Base-by-base conservation (phyloP, 2,113 vertebrate genomes). In the Corythoichthys haematopterus region DNA sequence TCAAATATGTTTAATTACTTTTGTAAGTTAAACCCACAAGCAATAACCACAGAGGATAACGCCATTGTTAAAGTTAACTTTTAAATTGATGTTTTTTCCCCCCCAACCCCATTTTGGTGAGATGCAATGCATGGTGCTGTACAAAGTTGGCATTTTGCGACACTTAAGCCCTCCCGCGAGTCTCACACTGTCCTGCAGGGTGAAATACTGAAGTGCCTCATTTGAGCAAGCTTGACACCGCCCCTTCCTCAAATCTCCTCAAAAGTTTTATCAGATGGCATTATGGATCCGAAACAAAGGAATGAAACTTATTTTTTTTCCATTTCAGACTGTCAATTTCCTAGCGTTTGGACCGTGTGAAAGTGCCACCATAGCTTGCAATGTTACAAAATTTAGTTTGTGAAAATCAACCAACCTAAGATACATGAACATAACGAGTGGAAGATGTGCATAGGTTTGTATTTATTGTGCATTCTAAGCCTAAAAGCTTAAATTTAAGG, bases 201-300 rank as follows among this genome's bases (percentile, higher is more conserved):
- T 84, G 86, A 88, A 84, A 74, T 83, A 86, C 72, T 85, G 79
- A 91, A 93, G 91, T 92, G 90, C 90, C 91, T 92, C 86, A 79
- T 87, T 68, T 78, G 84, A 91, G 82, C 76, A 68, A 85, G 81
- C 79, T 81, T 82, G 79, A 86, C 76, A 28, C 14, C 6, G 6
- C 57, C 14, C 57, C 40, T n/a, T 9, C 28, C 71, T 84, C 76
- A 84, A 72, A 40, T 63, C 64, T 68, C 45, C 43, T 61, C 6
- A 46, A 50, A 40, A 76, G 82, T 60, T 77, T 78, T 63, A 80
- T 84, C 80, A 83, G 82, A 82, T 68, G 68, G 65, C 60, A 63
- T 80, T 82, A 7, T 65, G 46, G 65, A 73, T 80, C 36, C 4
- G 64, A 60, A 43, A 45, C 2, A 64, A 76, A 36, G 51, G 20